phyloP scores from a whole-genome alignment of 2,888 invertebrate species.

The Dryobota labecula region DNA sequence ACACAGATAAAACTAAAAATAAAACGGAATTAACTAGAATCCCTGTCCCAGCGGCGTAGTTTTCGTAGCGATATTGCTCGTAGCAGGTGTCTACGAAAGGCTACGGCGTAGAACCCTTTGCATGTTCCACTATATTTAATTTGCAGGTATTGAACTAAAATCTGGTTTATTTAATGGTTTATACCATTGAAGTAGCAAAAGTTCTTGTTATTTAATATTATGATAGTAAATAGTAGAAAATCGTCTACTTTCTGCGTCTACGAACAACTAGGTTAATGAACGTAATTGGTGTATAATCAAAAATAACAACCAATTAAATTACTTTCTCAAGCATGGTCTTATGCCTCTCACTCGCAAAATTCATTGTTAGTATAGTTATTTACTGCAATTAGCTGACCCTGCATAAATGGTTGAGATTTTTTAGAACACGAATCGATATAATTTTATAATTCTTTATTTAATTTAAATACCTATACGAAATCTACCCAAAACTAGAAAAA shows the following conservation, averaged over 20 bases:
- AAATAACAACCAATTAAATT: slow-evolving; percentile 32
- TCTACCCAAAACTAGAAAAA: no score
- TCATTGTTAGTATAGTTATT: not conserved
- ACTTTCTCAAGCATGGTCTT: not conserved
- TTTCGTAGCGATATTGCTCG: slow-evolving; percentile 57
- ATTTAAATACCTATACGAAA: no score
- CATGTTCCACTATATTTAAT: slow-evolving; percentile 55
- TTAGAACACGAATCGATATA: no score
- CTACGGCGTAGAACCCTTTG: slow-evolving; percentile 67
- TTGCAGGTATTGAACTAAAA: slow-evolving; percentile 17
- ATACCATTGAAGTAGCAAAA: not conserved
- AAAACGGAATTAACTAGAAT: slow-evolving; percentile 51
- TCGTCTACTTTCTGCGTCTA: not conserved
- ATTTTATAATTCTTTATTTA: no score
- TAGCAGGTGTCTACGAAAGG: slow-evolving; percentile 65
- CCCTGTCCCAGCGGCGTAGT: slow-evolving; percentile 61
- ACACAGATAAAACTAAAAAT: slow-evolving; percentile 41
- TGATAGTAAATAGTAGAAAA: not conserved
- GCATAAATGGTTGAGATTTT: no score
- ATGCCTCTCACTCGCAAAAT: not conserved
- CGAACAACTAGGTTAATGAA: not conserved
- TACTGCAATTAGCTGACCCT: no score
- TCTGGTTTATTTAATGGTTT: slow-evolving; percentile 11
- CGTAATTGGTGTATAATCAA: slow-evolving; percentile 18
- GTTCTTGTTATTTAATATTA: not conserved